Conservation (phyloP, 2,888 invertebrate genomes). For the Diadromus collaris region DNA sequence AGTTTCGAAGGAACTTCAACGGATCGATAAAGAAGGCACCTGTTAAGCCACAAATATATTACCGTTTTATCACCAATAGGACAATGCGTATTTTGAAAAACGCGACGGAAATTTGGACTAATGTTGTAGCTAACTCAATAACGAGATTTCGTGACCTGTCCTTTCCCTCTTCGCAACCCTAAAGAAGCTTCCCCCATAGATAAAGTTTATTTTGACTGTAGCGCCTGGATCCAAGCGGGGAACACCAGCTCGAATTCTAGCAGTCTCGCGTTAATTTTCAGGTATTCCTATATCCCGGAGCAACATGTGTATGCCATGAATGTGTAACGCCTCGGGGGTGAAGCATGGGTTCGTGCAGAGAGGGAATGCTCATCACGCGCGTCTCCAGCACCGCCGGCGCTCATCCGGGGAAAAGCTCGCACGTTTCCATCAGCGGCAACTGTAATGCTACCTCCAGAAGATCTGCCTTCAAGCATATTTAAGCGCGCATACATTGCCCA, state of each 20-base stretch:
- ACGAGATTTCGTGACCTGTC: constrained; percentile 52
- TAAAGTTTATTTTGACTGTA: background rate
- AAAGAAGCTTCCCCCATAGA: constrained; percentile 23
- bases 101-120: no score
- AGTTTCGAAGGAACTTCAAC: background rate
- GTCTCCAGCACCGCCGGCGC: constrained; percentile 35
- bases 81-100: constrained; percentile 46
- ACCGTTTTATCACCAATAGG: constrained; percentile 62
- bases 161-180: constrained; percentile 57
- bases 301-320: constrained; percentile 15
- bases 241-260: constrained; percentile 20
- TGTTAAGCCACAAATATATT: background rate
- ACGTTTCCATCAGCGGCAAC: constrained; percentile 30
- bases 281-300: constrained; percentile 29
- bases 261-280: constrained; percentile 21
- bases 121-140: constrained; percentile 38
- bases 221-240: background rate
- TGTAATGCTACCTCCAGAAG: constrained; percentile 4
- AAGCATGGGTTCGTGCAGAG: constrained; percentile 36
- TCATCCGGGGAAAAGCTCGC: constrained; percentile 42
- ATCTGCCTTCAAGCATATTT: constrained; percentile 52
- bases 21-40: no score
- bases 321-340: constrained; percentile 49
- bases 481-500: constrained; percentile 37
- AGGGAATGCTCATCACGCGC: constrained; percentile 55